phyloP scores from a whole-genome alignment of 2,113 vertebrate genomes.

The Seriola aureovittata region DNA sequence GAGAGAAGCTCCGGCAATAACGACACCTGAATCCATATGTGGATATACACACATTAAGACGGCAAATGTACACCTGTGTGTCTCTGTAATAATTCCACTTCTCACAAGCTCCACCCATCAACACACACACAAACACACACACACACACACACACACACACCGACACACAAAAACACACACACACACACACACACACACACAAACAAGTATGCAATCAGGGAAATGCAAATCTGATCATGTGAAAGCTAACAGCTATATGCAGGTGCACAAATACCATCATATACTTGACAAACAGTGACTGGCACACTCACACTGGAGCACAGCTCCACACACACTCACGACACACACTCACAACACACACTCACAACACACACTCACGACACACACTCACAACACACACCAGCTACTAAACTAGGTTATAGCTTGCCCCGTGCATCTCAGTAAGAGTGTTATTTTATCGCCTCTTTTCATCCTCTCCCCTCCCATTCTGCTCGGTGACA shows the following conservation, averaged over 20 bases:
- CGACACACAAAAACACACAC: neutral
- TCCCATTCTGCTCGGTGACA: slow-evolving; percentile 70
- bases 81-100: slow-evolving; percentile 16
- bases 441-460: slow-evolving; percentile 81
- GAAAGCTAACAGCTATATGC: slow-evolving; percentile 47
- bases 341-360: slow-evolving; percentile 18
- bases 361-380: slow-evolving; percentile 13
- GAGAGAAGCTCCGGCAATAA: slow-evolving; percentile 25
- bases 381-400: slow-evolving; percentile 41
- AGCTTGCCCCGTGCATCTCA: slow-evolving; percentile 70
- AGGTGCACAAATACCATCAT: slow-evolving; percentile 57
- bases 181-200: slow-evolving; percentile 16
- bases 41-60: slow-evolving; percentile 35
- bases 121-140: slow-evolving; percentile 10
- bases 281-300: slow-evolving; percentile 39
- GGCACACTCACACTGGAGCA: slow-evolving; percentile 34
- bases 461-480: slow-evolving; percentile 74
- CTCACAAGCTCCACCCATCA: slow-evolving; percentile 14
- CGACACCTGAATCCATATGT: slow-evolving; percentile 58
- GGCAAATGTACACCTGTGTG: slow-evolving; percentile 61
- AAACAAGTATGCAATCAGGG: slow-evolving; percentile 55
- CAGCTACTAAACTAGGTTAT: slow-evolving; percentile 67
- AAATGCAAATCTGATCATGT: slow-evolving; percentile 62
- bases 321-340: slow-evolving; percentile 15
- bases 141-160: too few relatives aligned